Base-by-base conservation (phyloP, 2,113 vertebrate species). In the Pseudorasbora parva region DNA sequence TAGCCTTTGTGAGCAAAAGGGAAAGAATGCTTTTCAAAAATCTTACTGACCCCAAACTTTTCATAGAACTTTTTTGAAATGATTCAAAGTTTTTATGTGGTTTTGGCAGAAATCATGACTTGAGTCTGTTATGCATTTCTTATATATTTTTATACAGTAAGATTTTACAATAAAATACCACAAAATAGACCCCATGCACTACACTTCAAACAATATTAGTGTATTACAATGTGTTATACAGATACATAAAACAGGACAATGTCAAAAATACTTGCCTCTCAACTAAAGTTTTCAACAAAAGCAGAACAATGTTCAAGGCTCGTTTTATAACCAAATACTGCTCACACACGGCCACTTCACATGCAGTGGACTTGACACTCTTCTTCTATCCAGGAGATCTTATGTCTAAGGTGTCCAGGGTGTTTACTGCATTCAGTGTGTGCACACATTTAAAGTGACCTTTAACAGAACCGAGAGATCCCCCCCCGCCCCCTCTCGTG, bases 111-210 rank as follows among this genome's bases (percentile, higher is more conserved):
- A 84, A 82, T 75, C 49, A 85, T 2, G 11, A 60, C 37, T 80
- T 81, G 2, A 54, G n/a, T 3, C 2, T 64, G 30, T 56, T 51
- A 19, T 85, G 80, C 43, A 80, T 64, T 47, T 82, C 76, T 83
- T 19, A 19, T 75, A 62, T 83, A 76, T 57, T 79, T 88, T 73
- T 83, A 85, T 84, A 85, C 77, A 71, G 85, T 71, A 87, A 83
- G 81, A 81, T 43, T 68, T 69, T 64, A 83, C 62, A 88, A 84
- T 68, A 83, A 83, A 87, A 83, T 85, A 77, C 68, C 84, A 88
- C 85, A 87, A 85, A 84, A 88, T 77, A 81, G 77, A 88, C 56
- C 59, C 72, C 87, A 88, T 88, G 87, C 87, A 88, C 81, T 71
- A 81, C 80, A 87, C 74, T 47, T 57, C 51, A 83, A 83, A 56